Evolutionary conservation across 30 jellyfish, hydroid and myxozoan genomes (phyloP).

Genomic region (Aurelia aurita complex sp. Pacific): DNA sequence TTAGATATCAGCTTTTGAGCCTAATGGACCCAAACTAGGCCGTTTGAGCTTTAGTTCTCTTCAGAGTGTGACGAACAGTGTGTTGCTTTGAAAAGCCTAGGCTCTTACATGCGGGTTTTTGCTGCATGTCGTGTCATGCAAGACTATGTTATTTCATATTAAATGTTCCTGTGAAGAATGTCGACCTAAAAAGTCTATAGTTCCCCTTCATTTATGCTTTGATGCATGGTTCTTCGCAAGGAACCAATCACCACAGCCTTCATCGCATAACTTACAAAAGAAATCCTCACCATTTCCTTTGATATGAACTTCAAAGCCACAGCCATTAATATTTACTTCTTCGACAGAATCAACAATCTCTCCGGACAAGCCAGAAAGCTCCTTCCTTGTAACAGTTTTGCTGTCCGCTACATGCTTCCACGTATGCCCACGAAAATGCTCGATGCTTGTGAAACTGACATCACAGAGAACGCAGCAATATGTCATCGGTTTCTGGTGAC

Average conservation of each 20-base stretch:
- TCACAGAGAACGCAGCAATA: conserved; percentile 28
- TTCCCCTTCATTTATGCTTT: background rate
- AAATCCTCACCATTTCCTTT: conserved; percentile 17
- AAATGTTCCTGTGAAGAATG: too few relatives aligned
- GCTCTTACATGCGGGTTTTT: too few relatives aligned
- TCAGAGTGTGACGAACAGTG: too few relatives aligned
- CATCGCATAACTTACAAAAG: conserved; percentile 15
- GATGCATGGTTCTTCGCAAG: conserved; percentile 16
- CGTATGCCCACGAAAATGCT: conserved; percentile 16
- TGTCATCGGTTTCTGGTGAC: conserved; percentile 11
- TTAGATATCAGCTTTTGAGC: too few relatives aligned
- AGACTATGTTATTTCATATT: too few relatives aligned
- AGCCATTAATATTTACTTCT: background rate
- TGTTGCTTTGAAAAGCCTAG: too few relatives aligned
- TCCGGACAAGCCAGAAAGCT: conserved; percentile 4
- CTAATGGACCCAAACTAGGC: too few relatives aligned
- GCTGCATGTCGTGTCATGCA: too few relatives aligned
- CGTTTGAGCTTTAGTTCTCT: too few relatives aligned
- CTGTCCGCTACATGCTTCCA: background rate
- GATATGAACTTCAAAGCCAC: conserved; percentile 16
- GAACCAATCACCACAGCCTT: conserved; percentile 1
- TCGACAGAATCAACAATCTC: background rate
- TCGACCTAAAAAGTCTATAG: too few relatives aligned
- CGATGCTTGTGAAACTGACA: conserved; percentile 2
- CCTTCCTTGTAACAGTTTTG: conserved; percentile 9